Base-by-base conservation (phyloP, 2,888 invertebrate species). In the Ashinkailepas kermadecensis region DNA sequence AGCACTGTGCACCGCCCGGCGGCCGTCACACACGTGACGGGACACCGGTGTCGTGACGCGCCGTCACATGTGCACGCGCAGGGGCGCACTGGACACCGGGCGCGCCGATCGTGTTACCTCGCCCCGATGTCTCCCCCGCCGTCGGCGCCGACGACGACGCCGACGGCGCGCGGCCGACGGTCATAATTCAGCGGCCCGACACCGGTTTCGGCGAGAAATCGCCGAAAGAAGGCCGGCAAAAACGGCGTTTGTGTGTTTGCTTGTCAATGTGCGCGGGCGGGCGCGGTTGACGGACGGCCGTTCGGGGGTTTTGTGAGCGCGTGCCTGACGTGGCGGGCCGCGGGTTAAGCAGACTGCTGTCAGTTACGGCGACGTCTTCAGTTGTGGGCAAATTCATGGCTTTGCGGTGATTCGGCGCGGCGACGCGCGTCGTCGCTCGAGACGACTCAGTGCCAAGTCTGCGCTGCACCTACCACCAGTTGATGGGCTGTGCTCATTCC, bases 41-140 rank as follows among this genome's bases (percentile, higher is more conserved):
- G 6, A 12, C 54, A 54, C 54, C 25, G 65, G 18, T 15, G 74
- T 6, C 74, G 54, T 74, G 74, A 74, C 74, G 54, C 54, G 6
- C 54, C 74, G 74, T 54, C 74, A 74, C 74, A 54, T 54, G 74
- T 74, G 74, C 74, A 74, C 74, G 74, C 54, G 74, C 74, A 74
- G 74, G 54, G 54, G 74, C 8, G 18, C 74, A 74, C 74, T 54
- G 74, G 74, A 74, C 74, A 74, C 74, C 74, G 67, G n/a, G n/a
- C 12, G n/a, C 23, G 25, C 12, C 67, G 23, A 23, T 74, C 74
- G 18, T 8, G 74, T 74, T 74, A 70, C 65, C 23, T 18, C 65
- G n/a, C 8, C 12, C 7, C 25, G 25, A 0, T 13, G 12, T 12
- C n/a, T 25, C 23, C 65, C 65, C 65, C 65, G 9, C 64, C 18